Percentiles rank a stretch among this genome's conserved stretches.
Evolutionary conservation across 2,888 invertebrate genomes (phyloP).

Genomic region (Parnassius smintheus): DNA sequence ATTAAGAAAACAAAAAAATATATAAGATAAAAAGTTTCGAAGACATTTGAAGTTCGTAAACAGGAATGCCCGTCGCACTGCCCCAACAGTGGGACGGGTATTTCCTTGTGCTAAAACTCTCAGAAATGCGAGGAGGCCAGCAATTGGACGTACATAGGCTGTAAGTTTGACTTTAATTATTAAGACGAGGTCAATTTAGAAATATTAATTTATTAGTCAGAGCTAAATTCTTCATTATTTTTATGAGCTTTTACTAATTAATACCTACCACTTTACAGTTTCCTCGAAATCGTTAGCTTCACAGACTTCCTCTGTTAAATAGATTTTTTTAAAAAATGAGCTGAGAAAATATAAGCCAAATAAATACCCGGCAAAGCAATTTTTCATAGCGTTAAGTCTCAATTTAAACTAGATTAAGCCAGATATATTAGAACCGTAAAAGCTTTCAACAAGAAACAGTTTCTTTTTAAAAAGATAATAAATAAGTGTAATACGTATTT

Average conservation of each 20-base stretch:
- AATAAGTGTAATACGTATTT: neutral
- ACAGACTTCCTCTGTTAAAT: slow-evolving; percentile 8
- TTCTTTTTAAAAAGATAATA: neutral
- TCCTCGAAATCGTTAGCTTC: neutral
- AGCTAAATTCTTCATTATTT: too few relatives aligned
- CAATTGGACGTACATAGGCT: too few relatives aligned
- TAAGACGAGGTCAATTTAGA: too few relatives aligned
- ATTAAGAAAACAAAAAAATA: too few relatives aligned
- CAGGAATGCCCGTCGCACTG: too few relatives aligned
- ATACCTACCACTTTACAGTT: neutral
- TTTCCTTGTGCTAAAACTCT: too few relatives aligned
- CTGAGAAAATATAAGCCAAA: slow-evolving; percentile 12
- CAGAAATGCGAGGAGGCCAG: too few relatives aligned
- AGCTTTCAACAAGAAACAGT: neutral
- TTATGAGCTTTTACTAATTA: neutral
- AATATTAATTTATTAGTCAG: too few relatives aligned
- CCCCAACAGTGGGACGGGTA: too few relatives aligned
- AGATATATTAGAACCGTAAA: slow-evolving; percentile 9
- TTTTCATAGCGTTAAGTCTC: slow-evolving; percentile 22
- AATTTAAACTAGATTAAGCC: slow-evolving; percentile 21
- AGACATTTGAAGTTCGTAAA: too few relatives aligned
- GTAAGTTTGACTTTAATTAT: too few relatives aligned
- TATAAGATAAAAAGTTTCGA: too few relatives aligned
- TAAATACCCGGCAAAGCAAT: slow-evolving; percentile 21
- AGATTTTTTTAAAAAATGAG: slow-evolving; percentile 22